Evolutionary conservation across 1,140 invertebrate species (phyloP), one percentile per base, ranked within the genome.

Genomic region (Monochamus saltuarius): DNA sequence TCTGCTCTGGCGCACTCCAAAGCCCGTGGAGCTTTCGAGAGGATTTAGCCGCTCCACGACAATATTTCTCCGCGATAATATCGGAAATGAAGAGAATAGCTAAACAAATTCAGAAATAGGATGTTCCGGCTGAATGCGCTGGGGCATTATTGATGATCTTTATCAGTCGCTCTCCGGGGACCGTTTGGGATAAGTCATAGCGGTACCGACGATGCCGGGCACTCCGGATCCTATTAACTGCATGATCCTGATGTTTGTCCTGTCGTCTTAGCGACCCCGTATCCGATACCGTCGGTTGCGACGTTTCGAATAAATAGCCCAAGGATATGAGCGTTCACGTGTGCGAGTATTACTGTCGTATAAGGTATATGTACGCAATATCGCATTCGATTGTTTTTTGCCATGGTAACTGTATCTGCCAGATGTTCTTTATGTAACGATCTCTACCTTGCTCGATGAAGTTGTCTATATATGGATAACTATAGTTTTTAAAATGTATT

Each of bases 121-220:
- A 52, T 52, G 22, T 52, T 19, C 45, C 29, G 17, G 17, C 29
- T 34, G 35, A 35, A 29, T 52, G 50, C 36, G 13, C 16, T 11
- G 22, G 13, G 19, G 22, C 14, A 38, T 52, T 52, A 52, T 52
- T 57, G 60, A 52, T 54, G 60, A 62, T 56, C 49, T 51, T 62
- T 56, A 62, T 62, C 60, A 62, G 45, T 22, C 10, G 34, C 52
- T 37, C 53, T 47, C 59, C 22, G 29, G 59, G 22, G 51, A 62
- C 45, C 57, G 53, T 36, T 52, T 52, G 22, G 50, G 50, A 52
- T 52, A 52, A 52, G 50, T 52, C 50, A 52, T 13, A 37, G 50
- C 50, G n/a, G 22, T n/a, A 38, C 13, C 22, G 49, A 9, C 49
- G 17, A n/a, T 13, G 35, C 49, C 36, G 34, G 50, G 36, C 50